Conservation (phyloP, 1,140 invertebrate genomes). For the Rhopalosiphum maidis region DNA sequence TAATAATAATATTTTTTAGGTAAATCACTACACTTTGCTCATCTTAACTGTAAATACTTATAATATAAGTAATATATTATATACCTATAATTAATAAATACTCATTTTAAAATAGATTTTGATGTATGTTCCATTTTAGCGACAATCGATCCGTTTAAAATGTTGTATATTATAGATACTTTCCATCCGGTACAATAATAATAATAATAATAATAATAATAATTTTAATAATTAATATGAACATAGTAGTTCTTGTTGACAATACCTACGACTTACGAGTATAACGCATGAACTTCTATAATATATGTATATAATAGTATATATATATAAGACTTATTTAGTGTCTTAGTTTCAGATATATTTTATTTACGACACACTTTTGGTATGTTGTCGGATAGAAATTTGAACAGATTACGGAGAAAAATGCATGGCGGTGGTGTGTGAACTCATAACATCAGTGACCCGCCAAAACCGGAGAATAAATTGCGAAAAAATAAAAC, state of each 20-base stretch:
- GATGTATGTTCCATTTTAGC: no score
- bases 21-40: no score
- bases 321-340: background rate
- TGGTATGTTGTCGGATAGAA: background rate
- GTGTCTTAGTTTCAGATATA: background rate
- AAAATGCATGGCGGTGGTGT: background rate
- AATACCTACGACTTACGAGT: background rate
- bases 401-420: constrained; percentile 38
- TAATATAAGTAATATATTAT: no score
- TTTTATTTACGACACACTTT: background rate
- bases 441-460: background rate
- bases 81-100: no score
- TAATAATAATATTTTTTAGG: no score
- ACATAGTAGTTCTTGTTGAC: background rate
- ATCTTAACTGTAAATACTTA: no score
- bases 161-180: background rate
- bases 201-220: no score
- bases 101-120: no score
- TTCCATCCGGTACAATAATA: background rate
- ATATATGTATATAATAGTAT: background rate
- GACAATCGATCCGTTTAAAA: background rate
- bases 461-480: background rate
- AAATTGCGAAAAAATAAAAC: constrained; percentile 44
- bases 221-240: no score
- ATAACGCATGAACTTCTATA: background rate